Conservation (phyloP, 2,888 invertebrate species). For the Pseudolycoriella hygida region DNA sequence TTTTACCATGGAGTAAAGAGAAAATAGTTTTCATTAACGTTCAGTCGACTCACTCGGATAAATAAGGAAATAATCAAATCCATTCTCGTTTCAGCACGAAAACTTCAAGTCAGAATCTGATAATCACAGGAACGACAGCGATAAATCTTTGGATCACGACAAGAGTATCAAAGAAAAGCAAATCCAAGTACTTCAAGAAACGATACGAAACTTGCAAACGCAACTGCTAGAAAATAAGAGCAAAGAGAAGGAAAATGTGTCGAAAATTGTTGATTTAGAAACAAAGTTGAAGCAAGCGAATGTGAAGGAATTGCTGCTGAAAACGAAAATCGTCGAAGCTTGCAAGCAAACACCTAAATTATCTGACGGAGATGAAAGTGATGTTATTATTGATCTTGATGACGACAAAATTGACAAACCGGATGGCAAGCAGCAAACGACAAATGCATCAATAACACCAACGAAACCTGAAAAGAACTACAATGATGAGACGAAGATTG, state of each 20-base stretch:
- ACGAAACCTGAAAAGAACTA: no score
- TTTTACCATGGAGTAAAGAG: no score
- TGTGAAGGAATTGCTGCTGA: constrained; percentile 26
- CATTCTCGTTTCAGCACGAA: constrained; percentile 47
- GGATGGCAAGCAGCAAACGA: background rate
- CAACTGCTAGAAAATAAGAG: constrained; percentile 26
- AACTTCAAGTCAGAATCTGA: constrained; percentile 78
- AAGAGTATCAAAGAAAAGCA: constrained; percentile 74
- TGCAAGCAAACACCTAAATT: constrained; percentile 16
- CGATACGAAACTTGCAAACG: constrained; percentile 29
- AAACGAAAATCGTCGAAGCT: constrained; percentile 24
- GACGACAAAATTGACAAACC: background rate
- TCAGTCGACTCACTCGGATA: no score
- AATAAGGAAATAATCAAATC: no score
- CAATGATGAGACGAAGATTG: constrained; percentile 10
- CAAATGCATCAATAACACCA: background rate
- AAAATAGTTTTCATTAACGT: no score
- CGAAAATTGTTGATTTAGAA: constrained; percentile 23
- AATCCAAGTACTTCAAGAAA: constrained; percentile 39
- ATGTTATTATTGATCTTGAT: constrained; percentile 4
- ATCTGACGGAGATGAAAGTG: constrained; percentile 17
- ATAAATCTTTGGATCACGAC: constrained; percentile 43
- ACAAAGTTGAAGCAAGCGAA: constrained; percentile 25
- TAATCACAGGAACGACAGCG: constrained; percentile 87
- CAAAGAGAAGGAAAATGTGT: constrained; percentile 24